A percentile compares a stretch with the other conserved stretches of the same genome.
These are phyloP conservation scores for Hypolimnas misippus DNA, from an alignment of 2,888 invertebrate genomes.

Conservation along the genomic window DNA sequence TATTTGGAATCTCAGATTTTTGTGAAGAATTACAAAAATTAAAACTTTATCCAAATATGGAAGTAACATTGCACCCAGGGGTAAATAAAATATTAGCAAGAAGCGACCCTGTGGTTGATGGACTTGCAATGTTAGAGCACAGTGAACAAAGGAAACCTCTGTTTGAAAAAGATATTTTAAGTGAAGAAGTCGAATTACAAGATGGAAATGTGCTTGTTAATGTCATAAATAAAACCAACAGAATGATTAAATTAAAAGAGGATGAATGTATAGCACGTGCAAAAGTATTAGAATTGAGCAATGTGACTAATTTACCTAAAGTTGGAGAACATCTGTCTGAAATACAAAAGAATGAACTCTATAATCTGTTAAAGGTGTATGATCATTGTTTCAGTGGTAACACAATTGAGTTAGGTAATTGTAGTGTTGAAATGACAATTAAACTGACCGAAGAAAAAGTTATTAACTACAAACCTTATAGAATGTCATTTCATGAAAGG, in stretches of 20 bases:
- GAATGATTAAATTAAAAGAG: not conserved
- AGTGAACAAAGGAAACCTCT: conserved; percentile 1
- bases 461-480: conserved; percentile 4
- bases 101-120: not conserved
- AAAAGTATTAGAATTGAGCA: not conserved
- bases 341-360: not conserved
- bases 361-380: not conserved
- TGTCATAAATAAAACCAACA: conserved; percentile 1
- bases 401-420: not conserved
- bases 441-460: conserved; percentile 5
- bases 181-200: not conserved
- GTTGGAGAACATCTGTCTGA: not conserved
- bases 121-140: not conserved
- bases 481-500: conserved; percentile 7
- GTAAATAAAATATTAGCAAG: not conserved
- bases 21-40: not conserved
- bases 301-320: not conserved
- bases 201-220: not conserved
- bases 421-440: not conserved
- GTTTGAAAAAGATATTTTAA: not conserved
- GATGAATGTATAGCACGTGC: not conserved
- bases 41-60: not conserved
- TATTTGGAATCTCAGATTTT: not conserved
- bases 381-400: not conserved
- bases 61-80: not conserved